phyloP scores from a whole-genome alignment of 37 sponge, comb jelly and placozoan genomes.

The Dysidea cf. avara region DNA sequence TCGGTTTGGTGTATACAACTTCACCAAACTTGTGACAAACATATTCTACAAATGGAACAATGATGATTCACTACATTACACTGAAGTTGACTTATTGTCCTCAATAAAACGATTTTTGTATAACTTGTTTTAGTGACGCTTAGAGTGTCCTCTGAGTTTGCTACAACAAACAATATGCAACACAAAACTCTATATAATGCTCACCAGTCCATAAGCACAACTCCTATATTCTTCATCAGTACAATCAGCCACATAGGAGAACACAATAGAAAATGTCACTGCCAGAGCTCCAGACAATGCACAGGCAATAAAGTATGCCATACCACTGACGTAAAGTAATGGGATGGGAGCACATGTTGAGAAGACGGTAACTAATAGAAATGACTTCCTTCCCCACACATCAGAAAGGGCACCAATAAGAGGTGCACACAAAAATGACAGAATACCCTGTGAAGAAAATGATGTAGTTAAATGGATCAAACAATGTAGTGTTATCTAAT shows the following conservation, averaged over 20 bases:
- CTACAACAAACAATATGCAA: no score
- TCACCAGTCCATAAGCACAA: slow-evolving; percentile 84
- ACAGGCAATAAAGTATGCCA: slow-evolving; percentile 76
- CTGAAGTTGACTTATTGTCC: no score
- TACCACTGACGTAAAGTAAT: slow-evolving; percentile 55
- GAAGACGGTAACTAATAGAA: slow-evolving; percentile 81
- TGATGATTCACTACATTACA: no score
- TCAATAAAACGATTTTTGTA: no score
- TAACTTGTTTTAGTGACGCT: no score
- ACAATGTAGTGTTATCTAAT: no score
- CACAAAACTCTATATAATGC: no score
- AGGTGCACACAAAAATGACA: slow-evolving; percentile 89
- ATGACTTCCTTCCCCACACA: slow-evolving; percentile 89
- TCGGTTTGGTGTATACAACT: no score
- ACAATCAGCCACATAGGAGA: slow-evolving; percentile 94
- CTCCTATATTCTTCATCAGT: slow-evolving; percentile 72
- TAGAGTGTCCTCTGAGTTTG: no score
- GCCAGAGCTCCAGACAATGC: slow-evolving; percentile 86
- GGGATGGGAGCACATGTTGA: slow-evolving; percentile 93
- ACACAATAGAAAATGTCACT: slow-evolving; percentile 91
- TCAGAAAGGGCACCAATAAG: slow-evolving; percentile 94
- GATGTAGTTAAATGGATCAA: no score
- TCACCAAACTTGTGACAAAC: no score
- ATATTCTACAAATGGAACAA: no score
- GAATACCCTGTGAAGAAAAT: slow-evolving; percentile 74